These are phyloP conservation scores for Ennomos quercinarius DNA, from an alignment of 2,888 invertebrate species.

Conservation along the genomic window DNA sequence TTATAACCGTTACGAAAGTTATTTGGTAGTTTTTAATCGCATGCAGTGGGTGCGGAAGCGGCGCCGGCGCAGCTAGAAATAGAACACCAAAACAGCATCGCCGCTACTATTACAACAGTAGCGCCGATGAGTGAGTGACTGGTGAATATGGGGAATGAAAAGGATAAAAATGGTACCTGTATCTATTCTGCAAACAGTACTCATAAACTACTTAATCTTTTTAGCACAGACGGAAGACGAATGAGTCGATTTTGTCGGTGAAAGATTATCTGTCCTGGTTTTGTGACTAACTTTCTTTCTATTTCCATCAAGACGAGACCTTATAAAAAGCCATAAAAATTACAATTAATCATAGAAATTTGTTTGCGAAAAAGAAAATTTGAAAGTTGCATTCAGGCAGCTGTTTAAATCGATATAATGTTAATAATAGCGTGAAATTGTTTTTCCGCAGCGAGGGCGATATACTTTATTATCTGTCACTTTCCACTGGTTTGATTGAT, in stretches of 20 bases:
- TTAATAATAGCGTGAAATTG: conserved; percentile 58
- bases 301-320: too few relatives aligned
- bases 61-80: conserved; percentile 38
- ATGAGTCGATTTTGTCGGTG: too few relatives aligned
- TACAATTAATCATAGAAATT: conserved; percentile 1
- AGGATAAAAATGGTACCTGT: neutral
- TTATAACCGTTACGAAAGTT: conserved; percentile 56
- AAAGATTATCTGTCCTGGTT: too few relatives aligned
- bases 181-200: too few relatives aligned
- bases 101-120: conserved; percentile 30
- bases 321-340: too few relatives aligned
- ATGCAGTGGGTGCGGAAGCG: conserved; percentile 47
- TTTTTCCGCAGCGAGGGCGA: conserved; percentile 46
- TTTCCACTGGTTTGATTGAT: conserved; percentile 32
- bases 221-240: too few relatives aligned
- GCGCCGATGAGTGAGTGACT: conserved; percentile 27
- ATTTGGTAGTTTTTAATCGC: conserved; percentile 43
- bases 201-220: too few relatives aligned
- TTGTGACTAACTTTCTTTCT: too few relatives aligned
- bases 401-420: conserved; percentile 37
- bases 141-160: conserved; percentile 16
- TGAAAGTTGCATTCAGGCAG: conserved; percentile 37
- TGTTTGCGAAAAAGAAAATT: conserved; percentile 28
- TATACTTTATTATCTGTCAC: conserved; percentile 34
- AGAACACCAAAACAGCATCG: conserved; percentile 32